phyloP scores from a whole-genome alignment of 2,113 vertebrate species.

The Microtus ochrogaster region DNA sequence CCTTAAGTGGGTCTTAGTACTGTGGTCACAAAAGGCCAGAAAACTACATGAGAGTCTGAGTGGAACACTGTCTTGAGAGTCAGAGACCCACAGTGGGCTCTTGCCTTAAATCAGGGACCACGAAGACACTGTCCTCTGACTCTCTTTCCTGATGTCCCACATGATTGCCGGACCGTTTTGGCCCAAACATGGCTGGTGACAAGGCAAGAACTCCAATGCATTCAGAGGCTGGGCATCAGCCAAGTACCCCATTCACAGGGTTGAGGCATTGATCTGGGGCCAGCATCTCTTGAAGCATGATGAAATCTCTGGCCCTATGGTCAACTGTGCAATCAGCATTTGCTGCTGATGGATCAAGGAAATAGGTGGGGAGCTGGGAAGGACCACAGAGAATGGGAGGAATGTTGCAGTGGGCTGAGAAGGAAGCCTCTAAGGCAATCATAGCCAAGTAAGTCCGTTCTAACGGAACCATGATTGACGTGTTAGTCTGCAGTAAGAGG shows the following conservation, averaged over 20 bases:
- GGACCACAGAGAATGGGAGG: background rate
- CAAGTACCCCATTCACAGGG: background rate
- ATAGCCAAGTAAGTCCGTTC: background rate
- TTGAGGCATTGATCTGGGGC: background rate
- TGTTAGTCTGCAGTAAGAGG: background rate
- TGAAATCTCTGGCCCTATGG: background rate
- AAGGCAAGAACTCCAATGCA: background rate
- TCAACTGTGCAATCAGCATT: background rate
- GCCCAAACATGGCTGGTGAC: too few species aligned
- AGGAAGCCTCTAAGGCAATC: background rate
- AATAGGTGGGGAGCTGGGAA: background rate
- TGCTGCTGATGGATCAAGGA: background rate
- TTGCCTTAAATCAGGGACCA: background rate
- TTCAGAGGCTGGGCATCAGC: background rate
- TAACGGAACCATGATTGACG: background rate
- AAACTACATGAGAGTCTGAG: background rate
- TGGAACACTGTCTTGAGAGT: background rate
- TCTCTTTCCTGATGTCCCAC: background rate
- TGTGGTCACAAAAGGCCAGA: background rate
- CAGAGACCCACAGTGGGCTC: background rate
- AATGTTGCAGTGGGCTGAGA: background rate
- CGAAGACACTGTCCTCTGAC: background rate
- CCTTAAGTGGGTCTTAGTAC: background rate
- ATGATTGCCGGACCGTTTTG: background rate
- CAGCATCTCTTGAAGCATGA: background rate